Evolutionary conservation across 2,888 invertebrate genomes (phyloP).

Genomic region (Lingula anatina): DNA sequence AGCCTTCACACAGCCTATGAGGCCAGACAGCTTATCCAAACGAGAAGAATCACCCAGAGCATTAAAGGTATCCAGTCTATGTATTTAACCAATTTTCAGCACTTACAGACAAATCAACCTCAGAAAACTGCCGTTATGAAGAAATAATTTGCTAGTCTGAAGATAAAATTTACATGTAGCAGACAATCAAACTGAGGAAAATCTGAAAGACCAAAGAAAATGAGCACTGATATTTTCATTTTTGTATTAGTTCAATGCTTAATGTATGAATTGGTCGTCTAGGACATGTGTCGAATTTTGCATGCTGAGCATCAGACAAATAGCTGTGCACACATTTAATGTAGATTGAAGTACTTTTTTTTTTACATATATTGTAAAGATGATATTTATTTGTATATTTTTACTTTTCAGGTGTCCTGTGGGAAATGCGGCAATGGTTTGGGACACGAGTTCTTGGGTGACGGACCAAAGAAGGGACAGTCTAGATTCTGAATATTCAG

Average conservation of each 20-base stretch:
- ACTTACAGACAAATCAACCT: background rate
- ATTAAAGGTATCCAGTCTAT: slow-evolving; percentile 30
- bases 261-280: no score
- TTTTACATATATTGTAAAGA: background rate
- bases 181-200: no score
- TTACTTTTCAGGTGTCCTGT: slow-evolving; percentile 52
- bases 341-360: no score
- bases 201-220: no score
- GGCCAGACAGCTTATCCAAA: slow-evolving; percentile 51
- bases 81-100: background rate
- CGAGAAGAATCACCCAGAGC: slow-evolving; percentile 36
- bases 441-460: slow-evolving; percentile 57
- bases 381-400: background rate
- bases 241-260: no score
- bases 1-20: slow-evolving; percentile 53
- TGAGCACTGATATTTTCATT: no score
- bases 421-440: slow-evolving; percentile 56
- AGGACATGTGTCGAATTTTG: no score
- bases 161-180: no score
- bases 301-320: no score
- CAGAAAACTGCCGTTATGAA: background rate
- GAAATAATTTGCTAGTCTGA: no score
- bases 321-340: no score
- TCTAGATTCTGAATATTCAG: slow-evolving; percentile 59
- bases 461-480: slow-evolving; percentile 53